Base-by-base conservation (phyloP, 2,888 invertebrate genomes). In the Lycia hirtaria region DNA sequence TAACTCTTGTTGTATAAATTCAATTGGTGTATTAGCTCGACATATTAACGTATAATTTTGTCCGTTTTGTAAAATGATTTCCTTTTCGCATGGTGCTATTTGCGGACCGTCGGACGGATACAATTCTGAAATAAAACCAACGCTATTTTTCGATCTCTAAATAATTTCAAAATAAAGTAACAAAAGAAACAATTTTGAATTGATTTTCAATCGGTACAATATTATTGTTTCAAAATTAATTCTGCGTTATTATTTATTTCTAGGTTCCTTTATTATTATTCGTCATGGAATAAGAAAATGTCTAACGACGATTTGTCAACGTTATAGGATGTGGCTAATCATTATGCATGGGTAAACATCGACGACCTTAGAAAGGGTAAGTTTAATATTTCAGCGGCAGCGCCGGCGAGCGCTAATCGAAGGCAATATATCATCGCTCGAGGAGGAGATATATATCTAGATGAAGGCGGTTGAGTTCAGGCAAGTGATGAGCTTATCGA, bases 31-130 rank as follows among this genome's bases (percentile, higher is more conserved):
- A 53, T 78, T 78, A 49, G 84, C 82, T 80, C 75, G 83, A 73
- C 92, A 92, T 50, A 38, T 70, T 44, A 92, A 61, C 56, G 87
- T 85, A 70, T 65, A 88, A 68, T 90, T 90, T 80, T 88, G 78
- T 50, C 88, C 88, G 52, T 78, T 78, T 72, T 85, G 76, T 71
- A 92, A 81, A 64, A 78, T 76, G 53, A 88, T 76, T 77, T 91
- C 89, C 59, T 69, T 83, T 72, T 67, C 61, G 65, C 75, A 71
- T 62, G 85, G 83, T 59, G 60, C 73, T 64, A 90, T 83, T 56
- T 83, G 72, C 15, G 91, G 90, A 56, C 88, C 89, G 50, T 75
- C 72, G 19, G 65, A 62, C 71, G 73, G 75, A 73, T 75, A 78
- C 59, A 69, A 66, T 86, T 88, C 91, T 91, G 91, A 89, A 89